Base-by-base conservation (phyloP, 2,888 invertebrate species). In the Tipula unca region DNA sequence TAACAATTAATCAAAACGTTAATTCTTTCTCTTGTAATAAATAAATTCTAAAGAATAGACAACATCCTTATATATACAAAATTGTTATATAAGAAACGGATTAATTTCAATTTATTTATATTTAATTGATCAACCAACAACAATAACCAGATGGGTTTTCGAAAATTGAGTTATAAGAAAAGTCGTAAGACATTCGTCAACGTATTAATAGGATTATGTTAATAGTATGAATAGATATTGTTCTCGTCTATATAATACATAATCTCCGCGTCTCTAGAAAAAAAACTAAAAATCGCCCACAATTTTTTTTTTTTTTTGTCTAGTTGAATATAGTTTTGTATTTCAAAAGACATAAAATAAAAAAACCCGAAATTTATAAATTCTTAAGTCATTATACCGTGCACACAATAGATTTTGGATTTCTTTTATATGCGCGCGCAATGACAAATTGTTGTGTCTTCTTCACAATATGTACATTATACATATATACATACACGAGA, bases 71-170 rank as follows among this genome's bases (percentile, higher is more conserved):
- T 25, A 69, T 4, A n/a, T 17, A 39, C 0, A 39, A 39, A 48
- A 48, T 17, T 4, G 17, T 48, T 48, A 17, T 48, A 69, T 69
- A 69, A 69, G 69, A 69, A 69, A 69, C 69, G 69, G 69, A 69
- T 69, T 69, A 69, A 69, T 69, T 69, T 69, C 69, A 69, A 69
- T 69, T 69, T 69, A 69, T 69, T 69, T 69, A 69, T 69, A 69
- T 69, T 25, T 69, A 69, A 69, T 69, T 69, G 69, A 69, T 69
- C 69, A 69, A 69, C 8, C 69, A 69, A 25, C 69, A 25, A 25
- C 69, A 69, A 25, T 25, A 69, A 69, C 69, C 69, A 69, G 69
- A 69, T 69, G 69, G 69, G 69, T 69, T 69, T 69, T 69, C 69
- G 25, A 25, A 69, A 69, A 69, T 69, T 69, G 69, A 69, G 69